Evolutionary conservation across 2,888 invertebrate species (phyloP).

Genomic region (Entomobrya multifasciata): DNA sequence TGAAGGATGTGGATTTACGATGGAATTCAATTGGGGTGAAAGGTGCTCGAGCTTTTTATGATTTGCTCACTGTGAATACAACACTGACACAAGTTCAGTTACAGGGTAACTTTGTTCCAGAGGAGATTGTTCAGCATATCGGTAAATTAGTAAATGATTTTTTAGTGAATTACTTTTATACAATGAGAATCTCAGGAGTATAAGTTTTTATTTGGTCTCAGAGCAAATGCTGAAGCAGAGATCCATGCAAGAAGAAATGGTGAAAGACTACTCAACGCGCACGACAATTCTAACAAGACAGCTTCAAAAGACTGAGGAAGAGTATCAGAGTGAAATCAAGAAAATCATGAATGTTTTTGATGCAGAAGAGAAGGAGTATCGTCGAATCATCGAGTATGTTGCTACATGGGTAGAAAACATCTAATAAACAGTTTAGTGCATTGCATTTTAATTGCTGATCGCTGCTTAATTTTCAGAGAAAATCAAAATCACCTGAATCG

Average conservation of each 20-base stretch:
- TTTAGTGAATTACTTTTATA: not conserved
- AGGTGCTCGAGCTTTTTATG: conserved; percentile 81
- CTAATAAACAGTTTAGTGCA: not conserved
- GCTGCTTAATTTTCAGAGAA: conserved; percentile 42
- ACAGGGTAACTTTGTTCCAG: conserved; percentile 81
- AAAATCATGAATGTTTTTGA: conserved; percentile 76
- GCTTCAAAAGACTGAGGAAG: conserved; percentile 78
- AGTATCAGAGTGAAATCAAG: conserved; percentile 76
- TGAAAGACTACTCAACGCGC: conserved; percentile 76
- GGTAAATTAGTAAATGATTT: conserved; percentile 73
- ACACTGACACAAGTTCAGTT: conserved; percentile 80
- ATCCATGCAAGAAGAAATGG: conserved; percentile 74
- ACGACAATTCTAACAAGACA: conserved; percentile 80
- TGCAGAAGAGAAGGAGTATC: conserved; percentile 76
- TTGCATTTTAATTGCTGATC: not conserved
- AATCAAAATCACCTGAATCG: conserved; percentile 64
- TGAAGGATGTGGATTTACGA: conserved; percentile 81
- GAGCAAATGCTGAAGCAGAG: conserved; percentile 76
- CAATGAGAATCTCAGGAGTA: too few species aligned
- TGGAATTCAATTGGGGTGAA: conserved; percentile 82
- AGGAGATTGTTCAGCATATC: conserved; percentile 80
- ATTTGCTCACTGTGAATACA: conserved; percentile 80
- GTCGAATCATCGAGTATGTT: conserved; percentile 59
- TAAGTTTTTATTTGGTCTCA: not conserved
- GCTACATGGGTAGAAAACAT: not conserved